A percentile compares a stretch with the other conserved stretches of the same genome.
phyloP scores from a whole-genome alignment of 2,888 invertebrate species.

The Andrena praecox region DNA sequence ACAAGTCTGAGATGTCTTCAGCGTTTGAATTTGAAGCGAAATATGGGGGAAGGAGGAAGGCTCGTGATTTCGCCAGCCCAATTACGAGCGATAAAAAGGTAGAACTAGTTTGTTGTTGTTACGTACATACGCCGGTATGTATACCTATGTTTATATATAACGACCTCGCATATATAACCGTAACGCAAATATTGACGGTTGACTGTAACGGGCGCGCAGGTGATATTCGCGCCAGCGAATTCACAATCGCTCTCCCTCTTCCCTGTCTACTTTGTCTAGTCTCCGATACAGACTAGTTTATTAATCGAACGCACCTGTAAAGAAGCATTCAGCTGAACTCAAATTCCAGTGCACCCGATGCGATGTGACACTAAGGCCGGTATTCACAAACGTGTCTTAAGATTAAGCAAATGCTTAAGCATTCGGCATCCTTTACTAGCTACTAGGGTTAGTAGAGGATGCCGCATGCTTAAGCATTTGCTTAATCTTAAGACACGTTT shows the following conservation, averaged over 20 bases:
- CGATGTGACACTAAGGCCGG: no score
- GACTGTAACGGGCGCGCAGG: slow-evolving; percentile 31
- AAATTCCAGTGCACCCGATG: no score
- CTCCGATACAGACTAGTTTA: not conserved
- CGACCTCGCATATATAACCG: slow-evolving; percentile 41
- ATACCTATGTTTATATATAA: slow-evolving; percentile 31
- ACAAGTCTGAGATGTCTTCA: no score
- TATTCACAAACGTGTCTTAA: no score
- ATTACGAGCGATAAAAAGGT: slow-evolving; percentile 12
- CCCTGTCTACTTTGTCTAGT: not conserved
- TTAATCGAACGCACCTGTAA: no score
- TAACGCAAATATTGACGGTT: slow-evolving; percentile 56
- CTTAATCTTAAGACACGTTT: no score
- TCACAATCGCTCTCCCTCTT: not conserved
- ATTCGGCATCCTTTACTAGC: no score
- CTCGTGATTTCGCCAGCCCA: not conserved
- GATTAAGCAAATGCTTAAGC: no score
- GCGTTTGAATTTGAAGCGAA: not conserved
- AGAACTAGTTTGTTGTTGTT: slow-evolving; percentile 29
- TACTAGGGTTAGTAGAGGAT: no score
- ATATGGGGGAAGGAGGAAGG: not conserved
- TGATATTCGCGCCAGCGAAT: slow-evolving; percentile 33
- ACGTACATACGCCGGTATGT: slow-evolving; percentile 9
- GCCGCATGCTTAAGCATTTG: no score
- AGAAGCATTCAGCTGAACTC: no score